These are phyloP conservation scores for Xenopus laevis DNA, from an alignment of 2,113 vertebrate species.

Conservation along the genomic window DNA sequence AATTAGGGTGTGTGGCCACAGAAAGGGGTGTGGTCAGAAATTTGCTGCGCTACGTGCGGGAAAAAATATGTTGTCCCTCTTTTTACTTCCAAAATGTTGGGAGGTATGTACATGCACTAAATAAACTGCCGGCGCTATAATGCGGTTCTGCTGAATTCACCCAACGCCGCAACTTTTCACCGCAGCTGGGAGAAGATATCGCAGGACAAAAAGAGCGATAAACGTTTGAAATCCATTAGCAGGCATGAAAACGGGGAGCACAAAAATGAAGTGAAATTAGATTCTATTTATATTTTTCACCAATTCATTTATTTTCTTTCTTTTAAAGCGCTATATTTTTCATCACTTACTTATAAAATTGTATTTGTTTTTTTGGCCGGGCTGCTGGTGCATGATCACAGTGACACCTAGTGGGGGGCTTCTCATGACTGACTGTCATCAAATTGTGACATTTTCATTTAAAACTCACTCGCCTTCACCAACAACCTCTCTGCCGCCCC, in stretches of 20 bases:
- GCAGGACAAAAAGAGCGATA: constrained; percentile 4
- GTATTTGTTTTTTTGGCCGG: neutral
- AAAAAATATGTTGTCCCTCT: too few species aligned
- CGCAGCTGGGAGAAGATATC: constrained; percentile 20
- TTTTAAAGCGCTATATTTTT: constrained; percentile 28
- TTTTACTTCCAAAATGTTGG: too few species aligned
- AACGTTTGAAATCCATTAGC: constrained; percentile 23
- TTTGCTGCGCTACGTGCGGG: too few species aligned
- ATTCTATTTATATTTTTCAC: constrained; percentile 37
- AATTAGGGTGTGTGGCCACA: too few species aligned
- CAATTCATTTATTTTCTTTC: constrained; percentile 38
- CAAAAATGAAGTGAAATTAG: constrained; percentile 40
- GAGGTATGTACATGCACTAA: too few species aligned
- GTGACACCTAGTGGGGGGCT: constrained; percentile 33
- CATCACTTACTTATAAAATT: constrained; percentile 33
- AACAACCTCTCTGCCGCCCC: too few species aligned
- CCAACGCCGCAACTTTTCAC: too few species aligned
- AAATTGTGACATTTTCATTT: too few species aligned
- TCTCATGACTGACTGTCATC: too few species aligned
- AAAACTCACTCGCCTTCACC: too few species aligned
- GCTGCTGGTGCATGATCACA: constrained; percentile 15
- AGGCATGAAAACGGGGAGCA: constrained; percentile 15
- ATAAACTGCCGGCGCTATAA: constrained; percentile 5
- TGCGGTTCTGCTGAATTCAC: neutral
- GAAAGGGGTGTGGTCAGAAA: too few species aligned